A percentile compares a stretch with the other conserved stretches of the same genome.
These are phyloP conservation scores for Heterotilapia buettikoferi DNA, from an alignment of 2,113 vertebrate genomes.

Conservation along the genomic window DNA sequence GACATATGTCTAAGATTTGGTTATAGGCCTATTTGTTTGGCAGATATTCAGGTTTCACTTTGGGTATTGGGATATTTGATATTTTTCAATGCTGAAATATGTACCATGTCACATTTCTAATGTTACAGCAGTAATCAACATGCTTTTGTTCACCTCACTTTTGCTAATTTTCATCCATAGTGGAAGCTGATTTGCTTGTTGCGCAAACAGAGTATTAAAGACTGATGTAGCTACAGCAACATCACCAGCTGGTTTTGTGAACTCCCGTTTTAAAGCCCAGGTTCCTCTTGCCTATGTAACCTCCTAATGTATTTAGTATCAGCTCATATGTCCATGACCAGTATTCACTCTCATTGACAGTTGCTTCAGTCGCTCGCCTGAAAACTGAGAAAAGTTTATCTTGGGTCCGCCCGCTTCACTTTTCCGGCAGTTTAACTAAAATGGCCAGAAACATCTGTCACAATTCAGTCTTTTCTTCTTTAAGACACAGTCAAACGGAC, in stretches of 20 bases:
- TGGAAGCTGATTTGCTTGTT: not conserved
- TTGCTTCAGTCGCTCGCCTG: accelerated
- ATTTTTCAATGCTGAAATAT: not conserved
- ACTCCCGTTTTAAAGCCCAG: not conserved
- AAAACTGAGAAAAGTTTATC: accelerated
- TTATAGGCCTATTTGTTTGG: not conserved
- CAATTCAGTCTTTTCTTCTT: not conserved
- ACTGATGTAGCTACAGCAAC: not conserved
- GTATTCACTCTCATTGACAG: not conserved
- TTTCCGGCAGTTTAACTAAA: not conserved
- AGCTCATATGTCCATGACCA: not conserved
- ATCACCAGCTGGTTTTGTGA: not conserved
- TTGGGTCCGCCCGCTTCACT: not conserved
- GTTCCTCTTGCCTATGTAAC: not conserved
- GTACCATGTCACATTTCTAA: not conserved
- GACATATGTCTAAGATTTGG: not conserved
- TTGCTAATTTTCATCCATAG: not conserved
- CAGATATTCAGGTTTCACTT: not conserved
- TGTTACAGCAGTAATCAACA: not conserved
- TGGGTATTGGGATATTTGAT: not conserved
- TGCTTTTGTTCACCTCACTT: not conserved
- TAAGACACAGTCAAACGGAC: not conserved
- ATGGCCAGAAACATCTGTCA: not conserved
- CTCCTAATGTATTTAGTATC: not conserved
- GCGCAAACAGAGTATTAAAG: not conserved